Base-by-base conservation (phyloP, 2,113 vertebrate genomes). In the Salvelinus alpinus region DNA sequence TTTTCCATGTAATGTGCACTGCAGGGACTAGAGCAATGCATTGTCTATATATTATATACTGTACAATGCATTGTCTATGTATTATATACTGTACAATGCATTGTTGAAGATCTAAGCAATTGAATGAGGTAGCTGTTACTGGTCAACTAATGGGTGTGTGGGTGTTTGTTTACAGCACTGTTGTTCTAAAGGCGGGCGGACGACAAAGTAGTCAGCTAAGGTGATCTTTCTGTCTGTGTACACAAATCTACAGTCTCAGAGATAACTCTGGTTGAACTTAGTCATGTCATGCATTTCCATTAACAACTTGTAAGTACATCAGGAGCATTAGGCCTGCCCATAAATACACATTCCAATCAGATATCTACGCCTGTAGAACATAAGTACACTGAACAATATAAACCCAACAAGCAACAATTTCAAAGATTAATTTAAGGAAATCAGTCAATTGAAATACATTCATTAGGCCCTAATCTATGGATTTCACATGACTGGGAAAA, bases 351-450 rank as follows among this genome's bases (percentile, higher is more conserved):
- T 60, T 76, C 74, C 68, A 62, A 51, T 78, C 82, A 82, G 78
- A 75, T 82, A 72, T 80, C 71, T 83, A 68, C 73, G 73, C 85
- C 72, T 80, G 73, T 78, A 73, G 71, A 76, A 82, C 82, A 90
- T 85, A 87, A 94, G 94, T 91, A 38, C 34, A 38, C 34, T 38
- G 34, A 38, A 38, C 34, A 38, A 38, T 38, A 38, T 38, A 38
- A 38, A 38, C 34, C 1, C 34, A 34, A 34, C 6, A 7, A 1
- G 34, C 34, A 38, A 38, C 34, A 38, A 38, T 38, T 7, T 38
- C 34, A 8, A 38, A 38, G 1, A 38, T 38, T 38, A 1, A 38
- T 34, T 7, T 34, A 34, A 8, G 34, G 7, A 38, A 38, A 38
- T 38, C 7, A 0, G 34, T 38, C 7, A 38, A 38, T 38, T 38